Evolutionary conservation across 2,797 vertebrate genomes (phyloP), one percentile per base, ranked within the genome.

Genomic region (Eurystomus glaucurus): DNA sequence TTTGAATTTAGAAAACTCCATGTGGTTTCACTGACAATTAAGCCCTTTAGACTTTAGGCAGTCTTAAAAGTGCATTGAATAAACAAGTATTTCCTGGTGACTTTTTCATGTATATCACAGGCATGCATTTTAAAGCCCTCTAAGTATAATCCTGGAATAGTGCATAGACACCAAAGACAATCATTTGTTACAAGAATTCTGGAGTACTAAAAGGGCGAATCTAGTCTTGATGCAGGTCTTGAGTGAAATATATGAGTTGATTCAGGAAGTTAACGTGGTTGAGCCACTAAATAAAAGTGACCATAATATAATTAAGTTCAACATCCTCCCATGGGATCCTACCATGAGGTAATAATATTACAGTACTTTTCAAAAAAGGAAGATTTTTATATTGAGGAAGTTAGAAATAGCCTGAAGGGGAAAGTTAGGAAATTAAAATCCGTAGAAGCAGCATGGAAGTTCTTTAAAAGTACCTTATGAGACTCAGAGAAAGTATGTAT

Each of bases 301-400:
- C 95, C 90, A 78, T 97, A 98, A 98, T 98, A 95, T 97, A 98
- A 98, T 98, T 98, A 98, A 97, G 84, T 94, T 98, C 93, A 82
- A 97, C 94, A 96, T 97, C 97, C 96, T 98, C 98, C 96, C 96
- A 5, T 93, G 97, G 96, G 94, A 96, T 97, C 43, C n/a, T 69
- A 94, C 93, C 87, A 96, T 97, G 97, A 98, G 95, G 96, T 94
- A 97, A 89, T 97, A 98, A 98, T 97, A 97, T 97, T 97, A 97
- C 97, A 97, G 96, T 83, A 92, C 95, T 95, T 96, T 96, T 96
- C 86, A 97, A 96, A 96, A 97, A 97, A 95, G 81, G 94, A 95
- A 96, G 86, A 96, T 96, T 97, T 97, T 98, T 98, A 98, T 97
- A 97, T 96, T 96, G 93, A 94, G 92, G 94, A 98, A 98, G 90